Conservation (phyloP, 2,113 vertebrate species). For the Cettia cetti region DNA sequence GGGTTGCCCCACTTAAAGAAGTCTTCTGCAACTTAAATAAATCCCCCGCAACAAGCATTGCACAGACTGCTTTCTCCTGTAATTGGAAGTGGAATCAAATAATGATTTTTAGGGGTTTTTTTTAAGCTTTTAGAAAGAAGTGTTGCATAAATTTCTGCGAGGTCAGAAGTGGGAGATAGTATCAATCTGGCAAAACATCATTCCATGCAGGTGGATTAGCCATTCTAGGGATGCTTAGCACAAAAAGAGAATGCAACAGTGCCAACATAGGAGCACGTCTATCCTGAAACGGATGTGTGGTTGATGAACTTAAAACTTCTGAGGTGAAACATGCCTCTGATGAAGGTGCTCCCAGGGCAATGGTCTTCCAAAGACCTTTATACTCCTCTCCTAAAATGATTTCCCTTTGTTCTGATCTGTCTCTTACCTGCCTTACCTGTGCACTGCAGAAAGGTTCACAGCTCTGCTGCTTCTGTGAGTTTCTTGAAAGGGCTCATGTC, state of each 20-base stretch:
- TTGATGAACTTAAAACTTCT: neutral
- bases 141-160: neutral
- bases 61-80: neutral
- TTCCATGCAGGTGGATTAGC: neutral
- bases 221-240: neutral
- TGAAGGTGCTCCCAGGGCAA: neutral
- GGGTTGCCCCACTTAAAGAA: neutral
- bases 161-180: neutral
- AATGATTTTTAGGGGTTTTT: no score
- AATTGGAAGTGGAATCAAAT: neutral
- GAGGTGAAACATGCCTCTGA: neutral
- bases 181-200: neutral
- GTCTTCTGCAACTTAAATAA: neutral
- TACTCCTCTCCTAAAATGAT: neutral
- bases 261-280: rapidly evolving
- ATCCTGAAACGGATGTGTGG: neutral
- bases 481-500: neutral
- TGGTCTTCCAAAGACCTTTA: neutral
- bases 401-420: neutral
- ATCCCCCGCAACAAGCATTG: neutral
- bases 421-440: neutral
- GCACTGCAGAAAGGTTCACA: neutral
- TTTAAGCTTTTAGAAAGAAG: neutral
- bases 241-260: neutral
- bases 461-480: rapidly evolving